Evolutionary conservation across 2,888 invertebrate genomes (phyloP).

Genomic region (Neoitamus cyanurus): DNA sequence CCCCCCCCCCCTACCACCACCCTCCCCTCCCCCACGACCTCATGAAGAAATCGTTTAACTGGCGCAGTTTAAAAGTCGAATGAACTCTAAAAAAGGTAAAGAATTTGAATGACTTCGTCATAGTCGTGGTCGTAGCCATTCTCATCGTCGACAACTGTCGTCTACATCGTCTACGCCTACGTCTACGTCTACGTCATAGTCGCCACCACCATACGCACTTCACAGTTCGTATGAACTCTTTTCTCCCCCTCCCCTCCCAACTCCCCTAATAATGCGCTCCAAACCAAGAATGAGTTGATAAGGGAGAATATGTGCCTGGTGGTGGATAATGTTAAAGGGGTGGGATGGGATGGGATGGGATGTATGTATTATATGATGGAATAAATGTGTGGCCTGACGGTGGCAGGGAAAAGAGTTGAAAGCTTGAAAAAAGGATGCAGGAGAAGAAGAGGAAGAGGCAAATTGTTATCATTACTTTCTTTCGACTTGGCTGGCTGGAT

Average conservation of each 20-base stretch:
- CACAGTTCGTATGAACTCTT: neutral
- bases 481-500: neutral
- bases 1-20: neutral
- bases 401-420: neutral
- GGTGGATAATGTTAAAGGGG: no score
- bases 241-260: no score
- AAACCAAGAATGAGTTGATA: no score
- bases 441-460: neutral
- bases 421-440: neutral
- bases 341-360: no score
- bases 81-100: neutral
- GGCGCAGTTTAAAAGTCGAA: neutral
- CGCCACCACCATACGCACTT: neutral
- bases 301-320: no score
- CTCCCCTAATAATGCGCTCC: no score
- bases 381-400: no score
- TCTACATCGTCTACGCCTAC: neutral
- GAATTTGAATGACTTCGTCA: neutral
- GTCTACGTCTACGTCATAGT: neutral
- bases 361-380: no score
- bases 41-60: neutral
- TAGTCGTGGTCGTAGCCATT: neutral
- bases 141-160: neutral
- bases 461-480: neutral
- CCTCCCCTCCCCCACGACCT: neutral